Evolutionary conservation across 2,888 invertebrate species (phyloP), one percentile per base, ranked within the genome.

Genomic region (Venusia cambrica): DNA sequence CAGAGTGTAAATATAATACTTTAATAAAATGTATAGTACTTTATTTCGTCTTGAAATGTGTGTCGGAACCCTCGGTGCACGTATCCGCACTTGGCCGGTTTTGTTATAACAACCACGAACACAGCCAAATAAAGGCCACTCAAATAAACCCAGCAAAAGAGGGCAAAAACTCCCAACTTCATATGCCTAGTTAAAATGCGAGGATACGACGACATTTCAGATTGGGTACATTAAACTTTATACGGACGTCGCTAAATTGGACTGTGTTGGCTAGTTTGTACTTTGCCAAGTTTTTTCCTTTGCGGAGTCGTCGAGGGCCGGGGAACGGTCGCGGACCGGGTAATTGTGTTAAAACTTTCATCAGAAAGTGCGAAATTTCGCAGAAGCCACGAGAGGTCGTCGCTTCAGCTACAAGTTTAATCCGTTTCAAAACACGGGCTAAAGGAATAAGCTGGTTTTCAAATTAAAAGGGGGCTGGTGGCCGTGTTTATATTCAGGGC

Each of bases 331-430:
- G 70, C 62, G 71, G 73, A 74, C 76, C 70, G 73, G 77, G 79
- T 83, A 83, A 84, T 84, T 78, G 79, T 78, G 83, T 84, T 84
- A 84, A 84, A 84, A 84, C 75, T 84, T 83, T 81, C 79, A 83
- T 81, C 79, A 72, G 73, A 73, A 75, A 81, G 79, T 83, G 81
- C 75, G 76, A 80, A 79, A 77, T 75, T 83, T 74, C 71, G 73
- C 67, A 67, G 65, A 68, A 73, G 63, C 66, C 57, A 62, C 63
- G 66, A 61, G 62, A 62, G 70, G 66, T 57, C 64, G 68, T 66
- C 57, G 61, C 74, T 55, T 58, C 64, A 65, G 62, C 71, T 74
- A 71, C 71, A 73, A 77, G 66, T 79, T 80, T 74, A 78, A 80
- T 76, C 73, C 72, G 72, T 69, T 76, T 67, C 60, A 62, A 69